Conservation (phyloP, 2,113 vertebrate species). For the Numenius arquata region DNA sequence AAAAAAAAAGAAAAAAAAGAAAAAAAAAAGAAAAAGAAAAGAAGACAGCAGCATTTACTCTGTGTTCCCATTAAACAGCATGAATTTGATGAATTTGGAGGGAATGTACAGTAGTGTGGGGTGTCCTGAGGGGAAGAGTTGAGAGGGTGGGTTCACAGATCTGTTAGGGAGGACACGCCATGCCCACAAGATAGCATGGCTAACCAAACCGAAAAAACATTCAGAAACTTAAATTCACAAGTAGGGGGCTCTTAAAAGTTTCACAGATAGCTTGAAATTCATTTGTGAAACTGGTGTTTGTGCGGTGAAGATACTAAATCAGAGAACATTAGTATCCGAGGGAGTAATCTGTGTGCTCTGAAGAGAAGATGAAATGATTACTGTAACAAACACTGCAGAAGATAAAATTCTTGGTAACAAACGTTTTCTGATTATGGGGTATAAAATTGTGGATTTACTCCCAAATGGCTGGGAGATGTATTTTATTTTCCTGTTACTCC, state of each 20-base stretch:
- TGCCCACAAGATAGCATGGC: not conserved
- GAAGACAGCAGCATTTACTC: not conserved
- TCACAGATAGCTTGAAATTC: not conserved
- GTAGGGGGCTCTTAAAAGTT: not conserved
- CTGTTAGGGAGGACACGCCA: not conserved
- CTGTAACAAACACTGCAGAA: not conserved
- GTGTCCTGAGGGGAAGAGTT: not conserved
- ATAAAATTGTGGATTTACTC: not conserved
- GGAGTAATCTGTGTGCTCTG: not conserved
- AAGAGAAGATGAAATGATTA: not conserved
- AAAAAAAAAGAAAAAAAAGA: not conserved
- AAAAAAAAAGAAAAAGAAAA: not conserved
- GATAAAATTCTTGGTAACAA: not conserved
- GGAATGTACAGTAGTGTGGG: not conserved
- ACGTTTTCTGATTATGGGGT: not conserved
- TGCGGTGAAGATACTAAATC: not conserved
- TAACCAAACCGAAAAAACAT: not conserved
- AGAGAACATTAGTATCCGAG: not conserved
- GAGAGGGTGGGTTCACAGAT: not conserved
- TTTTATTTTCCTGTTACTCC: not conserved
- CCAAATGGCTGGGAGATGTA: not conserved
- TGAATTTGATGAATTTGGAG: not conserved
- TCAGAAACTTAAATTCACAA: not conserved
- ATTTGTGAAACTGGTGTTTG: not conserved
- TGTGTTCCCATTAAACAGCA: not conserved